Base-by-base conservation (phyloP, 2,888 invertebrate genomes). In the Dioctria linearis region DNA sequence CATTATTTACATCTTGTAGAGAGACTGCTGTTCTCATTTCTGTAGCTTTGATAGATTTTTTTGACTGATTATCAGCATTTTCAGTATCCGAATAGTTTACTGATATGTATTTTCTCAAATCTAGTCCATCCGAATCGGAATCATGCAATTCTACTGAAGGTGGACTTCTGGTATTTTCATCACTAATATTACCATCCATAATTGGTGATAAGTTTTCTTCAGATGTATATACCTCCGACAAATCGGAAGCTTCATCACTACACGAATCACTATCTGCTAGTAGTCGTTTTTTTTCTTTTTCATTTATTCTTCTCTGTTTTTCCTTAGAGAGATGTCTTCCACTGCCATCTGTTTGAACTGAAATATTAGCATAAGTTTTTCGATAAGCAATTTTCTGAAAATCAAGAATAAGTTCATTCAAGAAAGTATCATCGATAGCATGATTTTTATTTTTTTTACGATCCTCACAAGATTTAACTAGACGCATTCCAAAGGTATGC, bases 291-390 rank as follows among this genome's bases (percentile, higher is more conserved):
- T 79, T 79, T 9, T 67, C 59, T 13, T 79, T 69, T 67, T 79
- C 79, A 46, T 79, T 79, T 46, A 79, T 66, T 67, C 39, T 54
- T 43, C 37, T 51, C 39, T 79, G 67, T 13, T 57, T 57, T 67
- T 59, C 59, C 25, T 67, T 79, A 4, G 57, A 79, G 9, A 79
- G 3, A 8, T 11, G 42, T 42, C 40, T 54, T 4, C 54, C 49
- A 39, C 9, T 51, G 5, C 25, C 42, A n/a, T 78, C 46, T n/a
- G 79, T 79, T 69, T 79, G 79, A 2, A 57, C 43, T 43, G 51
- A 13, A 2, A 46, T 42, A 59, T 69, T 11, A 4, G 11, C 54
- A 49, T 11, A 49, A 2, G 39, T 25, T 63, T 43, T 63, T 13
- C 63, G 8, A 63, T 37, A 46, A 61, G 49, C 46, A 9, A 63